Conservation (phyloP, 2,888 invertebrate genomes). For the Drosophila colorata region DNA sequence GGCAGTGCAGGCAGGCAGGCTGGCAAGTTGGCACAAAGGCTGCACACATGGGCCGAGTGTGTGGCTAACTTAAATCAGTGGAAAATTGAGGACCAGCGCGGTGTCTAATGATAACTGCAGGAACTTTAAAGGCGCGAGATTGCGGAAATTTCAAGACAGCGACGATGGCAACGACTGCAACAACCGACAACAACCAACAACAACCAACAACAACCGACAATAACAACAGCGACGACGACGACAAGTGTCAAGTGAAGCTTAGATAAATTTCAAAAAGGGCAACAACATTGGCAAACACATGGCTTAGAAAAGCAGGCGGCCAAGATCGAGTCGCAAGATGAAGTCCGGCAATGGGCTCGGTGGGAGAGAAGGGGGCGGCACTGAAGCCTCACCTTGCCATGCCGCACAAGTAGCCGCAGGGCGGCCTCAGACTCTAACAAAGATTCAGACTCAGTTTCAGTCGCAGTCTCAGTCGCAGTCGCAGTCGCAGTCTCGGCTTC, state of each 20-base stretch:
- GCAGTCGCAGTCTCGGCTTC: slow-evolving; percentile 10
- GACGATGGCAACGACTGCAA: slow-evolving; percentile 41
- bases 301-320: slow-evolving; percentile 33
- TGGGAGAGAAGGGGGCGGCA: slow-evolving; percentile 26
- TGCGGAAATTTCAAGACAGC: slow-evolving; percentile 68
- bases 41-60: slow-evolving; percentile 45
- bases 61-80: slow-evolving; percentile 69
- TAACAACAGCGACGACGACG: slow-evolving; percentile 56
- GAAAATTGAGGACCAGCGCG: slow-evolving; percentile 72
- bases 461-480: slow-evolving; percentile 16
- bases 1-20: background rate
- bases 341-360: slow-evolving; percentile 15
- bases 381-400: slow-evolving; percentile 66
- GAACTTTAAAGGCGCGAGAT: slow-evolving; percentile 76
- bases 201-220: slow-evolving; percentile 26
- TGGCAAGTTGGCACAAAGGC: slow-evolving; percentile 5
- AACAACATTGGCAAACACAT: slow-evolving; percentile 57
- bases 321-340: slow-evolving; percentile 17
- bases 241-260: slow-evolving; percentile 77
- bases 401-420: slow-evolving; percentile 77
- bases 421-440: slow-evolving; percentile 31
- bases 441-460: slow-evolving; percentile 26
- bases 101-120: slow-evolving; percentile 78
- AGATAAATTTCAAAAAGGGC: slow-evolving; percentile 79
- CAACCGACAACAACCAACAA: slow-evolving; percentile 38